Base-by-base conservation (phyloP, 2,797 vertebrate species). In the Girardinus metallicus region DNA sequence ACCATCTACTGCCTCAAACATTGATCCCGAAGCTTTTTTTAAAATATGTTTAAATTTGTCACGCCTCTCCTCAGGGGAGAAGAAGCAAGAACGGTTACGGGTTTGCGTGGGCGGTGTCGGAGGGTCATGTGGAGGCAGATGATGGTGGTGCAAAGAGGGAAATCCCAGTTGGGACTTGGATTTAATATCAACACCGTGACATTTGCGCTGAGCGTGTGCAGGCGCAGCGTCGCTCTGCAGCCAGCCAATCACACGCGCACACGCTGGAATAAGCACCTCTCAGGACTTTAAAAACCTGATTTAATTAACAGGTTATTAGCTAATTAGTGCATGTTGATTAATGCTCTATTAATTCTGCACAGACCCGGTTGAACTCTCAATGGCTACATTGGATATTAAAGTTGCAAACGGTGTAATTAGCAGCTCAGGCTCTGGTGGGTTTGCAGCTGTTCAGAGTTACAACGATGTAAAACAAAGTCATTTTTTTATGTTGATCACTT, bases 281-380 rank as follows among this genome's bases (percentile, higher is more conserved):
- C 90, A 94, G 85, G 94, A 92, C 93, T 93, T 93, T 93, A 95
- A 96, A 95, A 90, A 87, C 88, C 93, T 92, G 34, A 94, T 95
- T 95, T 95, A 95, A 96, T 96, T 95, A 96, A 94, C 94, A 94
- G 51, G 82, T 94, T 95, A 95, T 95, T 94, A 95, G 93, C 91
- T 95, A 95, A 96, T 96, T 95, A 95, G 93, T 78, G 57, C 87
- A 78, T 92, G 93, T 92, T 96, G 92, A 96, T 95, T 94, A 94
- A 96, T 91, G 95, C 93, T 93, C 94, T 95, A 93, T 96, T 96
- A 95, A 95, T 95, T 92, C 92, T 93, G 86, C 91, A 83, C 85
- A 90, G 94, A 93, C 84, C 86, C 83, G 89, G 87, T 88, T 93
- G 88, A 93, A 92, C 91, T 84, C 93, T 94, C 92, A 83, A 87